phyloP scores from a whole-genome alignment of 2,113 vertebrate genomes.

The Leuciscus idus region DNA sequence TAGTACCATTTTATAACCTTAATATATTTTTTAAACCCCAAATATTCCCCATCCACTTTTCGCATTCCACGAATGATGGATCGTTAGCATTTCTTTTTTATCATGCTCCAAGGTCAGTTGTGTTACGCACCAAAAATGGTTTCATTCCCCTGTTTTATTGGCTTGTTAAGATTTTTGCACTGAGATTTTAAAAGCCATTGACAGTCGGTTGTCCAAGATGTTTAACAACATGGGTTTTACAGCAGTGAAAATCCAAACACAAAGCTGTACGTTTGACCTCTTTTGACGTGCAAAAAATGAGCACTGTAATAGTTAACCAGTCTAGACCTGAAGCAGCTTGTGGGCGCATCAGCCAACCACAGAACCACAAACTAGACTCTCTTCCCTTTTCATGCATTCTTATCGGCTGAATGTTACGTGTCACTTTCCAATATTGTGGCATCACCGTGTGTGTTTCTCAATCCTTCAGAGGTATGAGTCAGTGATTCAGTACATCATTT shows the following conservation, averaged over 20 bases:
- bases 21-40: too few species aligned
- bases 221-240: not conserved
- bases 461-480: conserved; percentile 38
- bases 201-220: conserved; percentile 5
- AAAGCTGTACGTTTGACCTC: not conserved
- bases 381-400: conserved; percentile 55
- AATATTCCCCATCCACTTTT: not conserved
- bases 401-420: conserved; percentile 40
- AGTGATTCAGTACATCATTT: not conserved
- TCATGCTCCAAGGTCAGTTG: not conserved
- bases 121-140: conserved; percentile 15
- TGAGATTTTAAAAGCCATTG: conserved; percentile 40
- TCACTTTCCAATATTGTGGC: conserved; percentile 60
- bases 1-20: not conserved
- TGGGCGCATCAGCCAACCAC: not conserved
- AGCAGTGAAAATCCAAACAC: conserved; percentile 2
- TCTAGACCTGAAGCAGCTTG: not conserved
- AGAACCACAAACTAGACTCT: not conserved
- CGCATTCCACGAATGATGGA: not conserved
- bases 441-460: conserved; percentile 55
- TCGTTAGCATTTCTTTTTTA: not conserved
- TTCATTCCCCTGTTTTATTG: conserved; percentile 26
- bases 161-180: conserved; percentile 32
- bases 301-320: not conserved
- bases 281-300: not conserved